phyloP scores from a whole-genome alignment of 2,113 vertebrate species.

The Cyphomyrus plagiostoma region DNA sequence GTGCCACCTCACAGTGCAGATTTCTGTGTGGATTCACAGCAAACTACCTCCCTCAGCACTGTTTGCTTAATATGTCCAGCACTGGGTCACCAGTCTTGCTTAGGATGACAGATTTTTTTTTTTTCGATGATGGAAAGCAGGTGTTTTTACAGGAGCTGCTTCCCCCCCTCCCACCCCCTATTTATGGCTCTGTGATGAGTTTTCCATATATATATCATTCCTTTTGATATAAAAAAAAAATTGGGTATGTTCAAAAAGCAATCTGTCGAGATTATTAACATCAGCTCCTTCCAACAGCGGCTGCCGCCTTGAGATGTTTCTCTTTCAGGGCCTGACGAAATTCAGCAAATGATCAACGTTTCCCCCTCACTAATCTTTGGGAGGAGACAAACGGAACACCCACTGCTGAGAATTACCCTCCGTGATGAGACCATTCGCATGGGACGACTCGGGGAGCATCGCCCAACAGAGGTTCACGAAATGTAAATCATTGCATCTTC shows the following conservation, averaged over 20 bases:
- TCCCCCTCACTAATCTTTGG: not conserved
- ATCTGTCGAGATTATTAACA: not conserved
- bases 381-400: not conserved
- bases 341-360: not conserved
- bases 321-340: not conserved
- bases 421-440: not conserved
- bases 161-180: not conserved
- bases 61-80: not conserved
- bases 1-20: not conserved
- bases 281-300: not conserved
- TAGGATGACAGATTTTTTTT: constrained; percentile 1
- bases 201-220: constrained; percentile 1
- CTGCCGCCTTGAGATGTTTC: not conserved
- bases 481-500: not conserved
- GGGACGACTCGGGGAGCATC: not conserved
- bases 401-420: not conserved
- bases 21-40: not conserved
- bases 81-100: not conserved
- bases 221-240: not conserved
- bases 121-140: not conserved
- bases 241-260: not conserved
- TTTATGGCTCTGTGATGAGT: not conserved
- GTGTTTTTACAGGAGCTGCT: not conserved
- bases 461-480: not conserved
- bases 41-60: not conserved